Evolutionary conservation across 2,113 vertebrate species (phyloP), one percentile per base, ranked within the genome.

Genomic region (Rousettus leschenaultii): DNA sequence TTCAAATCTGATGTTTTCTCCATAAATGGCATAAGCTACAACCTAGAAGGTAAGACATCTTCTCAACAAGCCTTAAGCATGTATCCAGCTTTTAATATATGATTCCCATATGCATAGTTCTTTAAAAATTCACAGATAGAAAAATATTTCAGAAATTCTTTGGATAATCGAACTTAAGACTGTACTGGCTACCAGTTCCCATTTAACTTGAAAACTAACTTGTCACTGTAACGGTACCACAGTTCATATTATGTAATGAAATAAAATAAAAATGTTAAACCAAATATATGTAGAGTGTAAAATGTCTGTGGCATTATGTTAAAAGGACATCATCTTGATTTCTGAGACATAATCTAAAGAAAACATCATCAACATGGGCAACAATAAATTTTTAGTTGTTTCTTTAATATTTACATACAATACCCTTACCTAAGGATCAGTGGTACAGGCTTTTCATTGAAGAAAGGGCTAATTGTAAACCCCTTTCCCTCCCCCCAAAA

Each of bases 1-100:
- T 91, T 87, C 51, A 75, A 91, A 45, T 80, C 59, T 95, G 66
- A 95, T 89, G n/a, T 78, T 93, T 80, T 78, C 77, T 55, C 88
- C 86, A 51, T 2, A 6, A 66, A 65, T 77, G 63, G 19, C 57
- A 8, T 63, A 73, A 89, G 40, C 35, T 92, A 53, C 63, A 15
- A 82, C 63, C 21, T 51, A 66, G 26, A 84, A 83, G 65, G 55
- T 75, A 85, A 94, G 4, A 55, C 22, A 83, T 33, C 19, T 38
- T 71, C 63, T 61, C 68, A 84, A 91, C 94, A 86, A 89, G 22
- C 6, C 26, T 90, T 84, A 90, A 16, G 16, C n/a, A 15, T 21
- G 19, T 93, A 16, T 82, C 89, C 33, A 74, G 48, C 68, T 91
- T 91, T 90, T 73, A 80, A 77, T 53, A 87, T 19, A 35, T 6